A percentile compares a stretch with the other conserved stretches of the same genome.
Evolutionary conservation across 2,797 vertebrate species (phyloP).

Genomic region (Babyrousa celebensis): DNA sequence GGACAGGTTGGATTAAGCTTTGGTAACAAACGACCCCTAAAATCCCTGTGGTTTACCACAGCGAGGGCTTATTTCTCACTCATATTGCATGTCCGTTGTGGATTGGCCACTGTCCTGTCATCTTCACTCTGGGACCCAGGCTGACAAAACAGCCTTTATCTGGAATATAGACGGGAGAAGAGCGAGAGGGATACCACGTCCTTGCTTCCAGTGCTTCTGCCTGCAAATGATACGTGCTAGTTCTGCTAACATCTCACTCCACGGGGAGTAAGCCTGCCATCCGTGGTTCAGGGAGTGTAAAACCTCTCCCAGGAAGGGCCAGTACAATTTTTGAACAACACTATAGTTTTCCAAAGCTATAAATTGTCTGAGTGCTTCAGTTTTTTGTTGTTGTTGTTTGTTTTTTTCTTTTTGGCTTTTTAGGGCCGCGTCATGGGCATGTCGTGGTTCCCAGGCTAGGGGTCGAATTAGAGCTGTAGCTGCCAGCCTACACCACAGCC

Average conservation of each 20-base stretch:
- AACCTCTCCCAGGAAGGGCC: background rate
- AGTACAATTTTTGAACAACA: background rate
- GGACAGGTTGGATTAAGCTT: background rate
- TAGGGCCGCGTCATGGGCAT: too few species aligned
- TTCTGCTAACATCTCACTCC: background rate
- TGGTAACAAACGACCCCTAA: background rate
- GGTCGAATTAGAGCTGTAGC: too few species aligned
- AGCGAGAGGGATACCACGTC: too few species aligned
- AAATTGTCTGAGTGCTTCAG: background rate
- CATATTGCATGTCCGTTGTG: background rate
- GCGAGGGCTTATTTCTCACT: background rate
- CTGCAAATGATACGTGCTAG: background rate
- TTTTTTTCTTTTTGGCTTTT: too few species aligned
- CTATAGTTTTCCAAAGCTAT: background rate
- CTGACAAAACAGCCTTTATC: constrained; percentile 27
- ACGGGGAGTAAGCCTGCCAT: background rate
- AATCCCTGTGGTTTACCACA: background rate
- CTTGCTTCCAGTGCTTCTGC: background rate
- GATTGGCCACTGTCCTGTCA: background rate
- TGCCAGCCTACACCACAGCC: too few species aligned
- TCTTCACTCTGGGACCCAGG: background rate
- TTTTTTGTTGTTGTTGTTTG: too few species aligned
- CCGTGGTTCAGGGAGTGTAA: background rate
- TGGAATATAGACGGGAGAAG: background rate
- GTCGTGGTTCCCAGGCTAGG: too few species aligned